Base-by-base conservation (phyloP, 2,888 invertebrate genomes). In the Chrysotoxum bicinctum region DNA sequence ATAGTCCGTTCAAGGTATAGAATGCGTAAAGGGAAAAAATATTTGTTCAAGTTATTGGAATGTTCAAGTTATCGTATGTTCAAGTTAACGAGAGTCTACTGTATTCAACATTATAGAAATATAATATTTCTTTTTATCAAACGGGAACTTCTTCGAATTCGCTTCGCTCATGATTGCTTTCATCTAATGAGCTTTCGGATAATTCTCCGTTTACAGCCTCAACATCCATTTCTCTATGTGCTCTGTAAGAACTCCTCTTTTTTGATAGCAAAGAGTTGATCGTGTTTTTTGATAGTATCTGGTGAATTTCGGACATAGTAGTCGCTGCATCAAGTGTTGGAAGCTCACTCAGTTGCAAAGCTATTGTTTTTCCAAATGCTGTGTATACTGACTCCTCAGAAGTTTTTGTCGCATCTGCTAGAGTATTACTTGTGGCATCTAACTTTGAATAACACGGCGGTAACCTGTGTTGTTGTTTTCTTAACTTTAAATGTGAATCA, bases 291-390 rank as follows among this genome's bases (percentile, higher is more conserved):
- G 80, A 69, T 12, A 80, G 9, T 3, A 75, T 4, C 26, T 40
- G 50, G 14, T 80, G 68, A 21, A 80, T 80, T 30, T 75, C 58
- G 2, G 78, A 72, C 87, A 87, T 87, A 10, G 87, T 78, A 12
- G 60, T 58, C 6, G 80, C 87, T 10, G 87, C 87, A 50, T 83
- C 83, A 10, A 76, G 35, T 5, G 69, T 37, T 12, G 79, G 60
- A 2, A 87, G 72, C 16, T 86, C 87, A 3, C 68, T 73, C 40
- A 87, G 45, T 35, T 87, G 87, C 9, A 87, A 9, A 0, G 87
- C 73, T n/a, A 87, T 50, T 16, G 85, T 87, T 58, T 80, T 86
- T 6, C 87, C 87, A 72, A 87, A 87, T 3, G 83, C 56, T 21
- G 62, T 30, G 48, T 86, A 87, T 9, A 87, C 26, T 4, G 68